Evolutionary conservation across 1,140 invertebrate species (phyloP).

Genomic region (Cyclargus thomasi): DNA sequence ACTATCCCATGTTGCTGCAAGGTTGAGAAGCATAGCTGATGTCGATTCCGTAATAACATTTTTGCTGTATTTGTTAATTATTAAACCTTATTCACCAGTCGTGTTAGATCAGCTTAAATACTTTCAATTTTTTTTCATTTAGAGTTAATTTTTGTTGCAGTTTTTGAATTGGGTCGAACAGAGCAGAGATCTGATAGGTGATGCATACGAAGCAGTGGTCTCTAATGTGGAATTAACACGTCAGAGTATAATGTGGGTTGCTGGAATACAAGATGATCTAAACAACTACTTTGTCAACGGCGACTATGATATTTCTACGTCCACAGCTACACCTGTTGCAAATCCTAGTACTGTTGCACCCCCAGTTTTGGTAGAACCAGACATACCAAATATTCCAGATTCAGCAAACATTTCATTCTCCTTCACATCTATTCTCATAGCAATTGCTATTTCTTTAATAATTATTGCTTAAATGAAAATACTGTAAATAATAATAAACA

Average conservation of each 20-base stretch:
- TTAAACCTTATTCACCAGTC: too few species aligned
- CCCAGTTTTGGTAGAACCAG: slow-evolving; percentile 25
- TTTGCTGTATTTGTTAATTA: background rate
- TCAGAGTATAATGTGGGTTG: slow-evolving; percentile 33
- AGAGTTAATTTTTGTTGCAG: slow-evolving; percentile 35
- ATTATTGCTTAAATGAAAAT: background rate
- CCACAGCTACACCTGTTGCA: slow-evolving; percentile 18
- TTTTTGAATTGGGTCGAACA: slow-evolving; percentile 44
- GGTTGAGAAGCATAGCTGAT: slow-evolving; percentile 43
- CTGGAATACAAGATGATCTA: slow-evolving; percentile 33
- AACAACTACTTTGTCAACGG: slow-evolving; percentile 39
- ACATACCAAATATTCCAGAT: slow-evolving; percentile 27
- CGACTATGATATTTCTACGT: slow-evolving; percentile 23
- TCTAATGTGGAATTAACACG: slow-evolving; percentile 26
- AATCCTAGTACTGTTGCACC: slow-evolving; percentile 23
- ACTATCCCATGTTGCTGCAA: slow-evolving; percentile 42
- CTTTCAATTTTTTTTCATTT: background rate
- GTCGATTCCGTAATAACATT: slow-evolving; percentile 36
- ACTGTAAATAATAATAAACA: background rate
- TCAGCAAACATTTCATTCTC: background rate
- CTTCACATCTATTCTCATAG: background rate
- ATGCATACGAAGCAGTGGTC: background rate
- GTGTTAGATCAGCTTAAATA: background rate
- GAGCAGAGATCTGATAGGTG: slow-evolving; percentile 23
- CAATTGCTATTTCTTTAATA: background rate